Conservation (phyloP, 64 coral and sea anemone genomes). For the Orbicella faveolata region DNA sequence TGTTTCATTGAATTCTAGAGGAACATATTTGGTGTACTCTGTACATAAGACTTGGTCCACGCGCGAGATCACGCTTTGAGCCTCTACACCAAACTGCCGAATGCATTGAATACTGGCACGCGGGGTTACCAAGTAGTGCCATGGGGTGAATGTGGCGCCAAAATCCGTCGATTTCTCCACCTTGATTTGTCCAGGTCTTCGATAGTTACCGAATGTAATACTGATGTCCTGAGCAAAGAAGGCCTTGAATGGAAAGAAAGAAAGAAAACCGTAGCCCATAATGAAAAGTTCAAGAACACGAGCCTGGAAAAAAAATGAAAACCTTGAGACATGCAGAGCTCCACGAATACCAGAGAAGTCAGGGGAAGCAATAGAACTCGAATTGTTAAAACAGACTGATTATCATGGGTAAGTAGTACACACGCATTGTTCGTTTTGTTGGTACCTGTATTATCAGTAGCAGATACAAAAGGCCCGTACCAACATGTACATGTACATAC, state of each 20-base stretch:
- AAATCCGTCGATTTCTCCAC: constrained; percentile 66
- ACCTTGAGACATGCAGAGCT: no score
- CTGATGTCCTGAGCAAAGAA: constrained; percentile 70
- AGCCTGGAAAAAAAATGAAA: no score
- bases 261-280: no score
- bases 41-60: constrained; percentile 78
- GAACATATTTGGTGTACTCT: constrained; percentile 60
- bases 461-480: no score
- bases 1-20: constrained; percentile 71
- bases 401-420: no score
- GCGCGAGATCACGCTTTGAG: constrained; percentile 8
- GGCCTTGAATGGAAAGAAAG: constrained; percentile 25
- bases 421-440: no score
- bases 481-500: no score
- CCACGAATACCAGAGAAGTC: no score
- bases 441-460: no score
- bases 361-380: no score
- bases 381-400: no score
- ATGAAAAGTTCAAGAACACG: no score
- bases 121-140: constrained; percentile 75
- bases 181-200: constrained; percentile 63
- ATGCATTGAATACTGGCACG: constrained; percentile 45
- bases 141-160: constrained; percentile 58
- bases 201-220: constrained; percentile 82
- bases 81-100: constrained; percentile 37